These are phyloP conservation scores for Drosophila parvula DNA, from an alignment of 1,140 invertebrate species.

Conservation along the genomic window DNA sequence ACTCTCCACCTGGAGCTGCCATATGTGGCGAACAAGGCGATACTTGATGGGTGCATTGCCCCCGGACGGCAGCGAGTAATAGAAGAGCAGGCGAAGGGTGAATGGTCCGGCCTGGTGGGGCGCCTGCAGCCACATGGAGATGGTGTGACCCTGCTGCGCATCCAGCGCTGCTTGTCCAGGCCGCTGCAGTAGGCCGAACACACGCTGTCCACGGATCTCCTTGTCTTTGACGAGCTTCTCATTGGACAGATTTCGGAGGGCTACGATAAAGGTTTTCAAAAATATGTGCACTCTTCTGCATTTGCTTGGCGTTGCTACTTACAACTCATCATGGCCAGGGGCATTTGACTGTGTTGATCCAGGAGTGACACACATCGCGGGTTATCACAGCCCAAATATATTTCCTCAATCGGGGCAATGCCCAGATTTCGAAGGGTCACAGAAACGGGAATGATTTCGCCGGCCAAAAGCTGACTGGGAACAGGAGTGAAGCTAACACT, in stretches of 20 bases:
- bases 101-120: slow-evolving; percentile 87
- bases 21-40: slow-evolving; percentile 88
- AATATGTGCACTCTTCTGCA: not conserved
- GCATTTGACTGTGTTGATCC: slow-evolving; percentile 83
- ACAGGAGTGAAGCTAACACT: slow-evolving; percentile 89
- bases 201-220: slow-evolving; percentile 84
- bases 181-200: slow-evolving; percentile 85
- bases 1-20: slow-evolving; percentile 88
- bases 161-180: slow-evolving; percentile 83
- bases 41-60: slow-evolving; percentile 86
- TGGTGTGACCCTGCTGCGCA: slow-evolving; percentile 86
- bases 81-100: slow-evolving; percentile 89
- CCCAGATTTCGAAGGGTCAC: slow-evolving; percentile 88
- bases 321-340: slow-evolving; percentile 79
- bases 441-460: slow-evolving; percentile 88
- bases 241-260: slow-evolving; percentile 75
- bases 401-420: slow-evolving; percentile 86
- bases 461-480: slow-evolving; percentile 87
- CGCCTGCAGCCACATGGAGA: slow-evolving; percentile 89
- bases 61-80: slow-evolving; percentile 87
- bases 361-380: slow-evolving; percentile 86
- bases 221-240: slow-evolving; percentile 84
- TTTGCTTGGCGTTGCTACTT: slow-evolving; percentile 19
- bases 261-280: slow-evolving; percentile 10
- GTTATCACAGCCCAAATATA: slow-evolving; percentile 86